Base-by-base conservation (phyloP, 2,113 vertebrate species). In the Nicator chloris region DNA sequence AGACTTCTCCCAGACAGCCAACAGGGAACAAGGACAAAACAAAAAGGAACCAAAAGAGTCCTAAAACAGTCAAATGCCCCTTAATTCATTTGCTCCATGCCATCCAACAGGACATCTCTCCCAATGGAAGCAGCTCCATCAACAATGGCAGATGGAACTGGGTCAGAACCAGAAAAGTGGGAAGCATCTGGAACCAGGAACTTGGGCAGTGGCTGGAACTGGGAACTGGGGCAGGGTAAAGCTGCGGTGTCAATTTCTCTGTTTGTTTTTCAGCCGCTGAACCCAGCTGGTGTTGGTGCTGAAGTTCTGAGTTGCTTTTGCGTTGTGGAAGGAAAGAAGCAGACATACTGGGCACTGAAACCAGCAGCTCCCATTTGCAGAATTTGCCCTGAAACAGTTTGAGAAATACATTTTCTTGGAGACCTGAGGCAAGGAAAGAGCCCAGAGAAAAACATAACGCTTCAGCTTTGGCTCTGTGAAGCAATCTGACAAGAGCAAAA, bases 51-150 rank as follows among this genome's bases (percentile, higher is more conserved):
- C 17, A 6, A 2, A 4, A 2, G 22, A 28, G 33, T 60, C 37
- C 18, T 44, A 39, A 86, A 45, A 3, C 15, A 33, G 22, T 37
- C 37, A 60, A 44, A 44, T 39, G 10, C 27, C 15, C 18, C 54
- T 77, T 0, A 1, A 53, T 17, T 33, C 27, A 23, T 60, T 60
- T 69, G 11, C 18, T 77, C 54, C 15, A 4, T 0, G 0, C 22
- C 23, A 39, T 35, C 54, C 33, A 60, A 15, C 6, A 60, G 23
- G 45, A 14, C 0, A 0, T n/a, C 37, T 35, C 17, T 66, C 17
- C 33, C 0, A 1, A 44, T 11, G 6, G 45, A 35, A 71, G 21
- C 21, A 31, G 44, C 63, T 60, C 45, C 3, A 7, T 23, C 5
- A 3, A 10, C 10, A 33, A 3, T 15, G 22, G 18, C 6, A 4